These are phyloP conservation scores for Dendrocincla tyrannina DNA, from an alignment of 2,797 vertebrate genomes.

Conservation along the genomic window DNA sequence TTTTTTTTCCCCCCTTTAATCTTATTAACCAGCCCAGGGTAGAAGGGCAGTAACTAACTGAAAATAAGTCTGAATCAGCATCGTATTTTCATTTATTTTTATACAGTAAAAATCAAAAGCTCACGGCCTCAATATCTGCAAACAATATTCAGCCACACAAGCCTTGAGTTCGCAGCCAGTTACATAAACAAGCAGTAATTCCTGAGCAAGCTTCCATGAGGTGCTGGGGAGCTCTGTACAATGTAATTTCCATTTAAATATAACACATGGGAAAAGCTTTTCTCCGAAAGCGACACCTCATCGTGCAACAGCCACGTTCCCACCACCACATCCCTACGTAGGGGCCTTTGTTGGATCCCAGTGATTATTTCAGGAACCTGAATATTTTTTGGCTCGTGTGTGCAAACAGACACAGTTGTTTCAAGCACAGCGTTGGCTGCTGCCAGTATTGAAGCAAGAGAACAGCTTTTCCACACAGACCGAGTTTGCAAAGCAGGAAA, in stretches of 20 bases:
- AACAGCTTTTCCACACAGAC: not conserved
- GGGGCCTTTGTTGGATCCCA: not conserved
- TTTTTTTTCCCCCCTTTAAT: fast-evolving
- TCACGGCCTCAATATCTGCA: not conserved
- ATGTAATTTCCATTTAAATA: not conserved
- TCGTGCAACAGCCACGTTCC: not conserved
- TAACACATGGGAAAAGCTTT: not conserved
- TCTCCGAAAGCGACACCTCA: not conserved
- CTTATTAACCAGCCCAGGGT: not conserved
- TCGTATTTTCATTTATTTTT: not conserved
- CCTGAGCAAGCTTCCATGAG: not conserved
- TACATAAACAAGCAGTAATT: not conserved
- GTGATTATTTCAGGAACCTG: not conserved
- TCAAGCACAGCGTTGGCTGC: not conserved
- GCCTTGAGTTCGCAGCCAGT: not conserved
- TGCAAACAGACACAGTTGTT: not conserved
- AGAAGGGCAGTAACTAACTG: not conserved
- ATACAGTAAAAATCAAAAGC: not conserved
- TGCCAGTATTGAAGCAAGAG: not conserved
- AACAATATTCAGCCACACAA: not conserved
- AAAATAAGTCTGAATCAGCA: not conserved
- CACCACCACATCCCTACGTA: not conserved
- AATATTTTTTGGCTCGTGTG: not conserved
- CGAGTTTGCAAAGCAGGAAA: not conserved
- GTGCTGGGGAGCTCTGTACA: not conserved